Evolutionary conservation across 2,113 vertebrate species (phyloP).

Genomic region (Clarias gariepinus): DNA sequence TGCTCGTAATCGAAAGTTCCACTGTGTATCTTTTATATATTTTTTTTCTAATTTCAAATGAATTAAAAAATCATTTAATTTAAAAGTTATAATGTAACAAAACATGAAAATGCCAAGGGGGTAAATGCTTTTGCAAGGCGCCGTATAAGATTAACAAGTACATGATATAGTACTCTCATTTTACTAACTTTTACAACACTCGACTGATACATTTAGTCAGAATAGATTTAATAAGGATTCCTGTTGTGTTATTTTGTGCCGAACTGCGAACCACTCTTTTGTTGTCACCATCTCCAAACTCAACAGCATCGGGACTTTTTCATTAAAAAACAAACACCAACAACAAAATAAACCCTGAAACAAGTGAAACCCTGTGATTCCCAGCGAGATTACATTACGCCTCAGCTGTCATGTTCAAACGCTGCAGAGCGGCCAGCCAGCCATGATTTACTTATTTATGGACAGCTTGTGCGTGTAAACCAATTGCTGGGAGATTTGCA

Average conservation of each 20-base stretch:
- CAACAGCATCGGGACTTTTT: background rate
- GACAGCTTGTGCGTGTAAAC: conserved; percentile 21
- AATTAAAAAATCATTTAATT: too few species aligned
- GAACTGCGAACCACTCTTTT: background rate
- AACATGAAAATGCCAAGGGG: too few species aligned
- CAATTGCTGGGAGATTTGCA: conserved; percentile 16
- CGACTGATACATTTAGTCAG: background rate
- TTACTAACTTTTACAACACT: background rate
- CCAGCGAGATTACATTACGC: background rate
- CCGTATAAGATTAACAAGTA: background rate
- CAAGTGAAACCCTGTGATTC: background rate
- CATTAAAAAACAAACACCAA: background rate
- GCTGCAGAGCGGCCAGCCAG: background rate
- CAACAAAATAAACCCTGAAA: background rate
- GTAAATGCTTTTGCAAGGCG: too few species aligned
- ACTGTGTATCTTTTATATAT: too few species aligned
- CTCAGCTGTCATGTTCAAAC: conserved; percentile 8
- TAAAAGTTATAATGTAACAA: too few species aligned
- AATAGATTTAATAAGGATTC: conserved; percentile 1
- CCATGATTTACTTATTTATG: conserved; percentile 34
- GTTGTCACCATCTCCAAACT: background rate
- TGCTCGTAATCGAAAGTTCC: too few species aligned
- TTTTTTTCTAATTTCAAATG: too few species aligned
- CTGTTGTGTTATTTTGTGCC: background rate
- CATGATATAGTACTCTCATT: background rate